Base-by-base conservation (phyloP, 1,140 invertebrate genomes). In the Brachionus sp. region DNA sequence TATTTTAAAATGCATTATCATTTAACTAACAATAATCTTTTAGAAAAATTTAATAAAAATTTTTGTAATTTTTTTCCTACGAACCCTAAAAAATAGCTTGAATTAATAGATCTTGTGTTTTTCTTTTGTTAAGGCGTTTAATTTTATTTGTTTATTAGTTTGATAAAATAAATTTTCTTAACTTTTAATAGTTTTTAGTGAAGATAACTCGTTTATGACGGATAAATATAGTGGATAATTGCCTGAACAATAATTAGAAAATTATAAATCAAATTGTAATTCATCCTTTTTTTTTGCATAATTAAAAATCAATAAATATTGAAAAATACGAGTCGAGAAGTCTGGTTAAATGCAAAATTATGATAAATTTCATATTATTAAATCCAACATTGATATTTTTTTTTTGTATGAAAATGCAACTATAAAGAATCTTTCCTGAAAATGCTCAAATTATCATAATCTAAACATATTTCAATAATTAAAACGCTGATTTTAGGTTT, bases 281-380 rank as follows among this genome's bases (percentile, higher is more conserved):
- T 66, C 33, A 33, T 33, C 19, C 23, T 57, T 57, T 6, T 57
- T 19, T 16, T 70, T 70, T 37, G 66, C 66, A 70, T 70, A 70
- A 70, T 70, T 70, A 7, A 44, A 70, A 70, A 70, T 70, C 66
- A 70, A 70, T 70, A 70, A 70, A 39, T 70, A 16, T 37, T 39
- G 4, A 64, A 2, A 23, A 25, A 42, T 19, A 25, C 9, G 50
- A 57, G 50, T 7, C 16, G 7, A 23, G 19, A 57, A 57, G 50
- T 16, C 50, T n/a, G 16, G 9, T 57, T 57, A 57, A 57, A 57
- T 57, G 50, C 50, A 25, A 57, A 57, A 57, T 57, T 57, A 57
- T 57, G 50, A 57, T 57, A 57, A 57, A 53, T 19, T 16, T 7
- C n/a, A 57, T 19, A 25, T 19, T 19, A 57, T 57, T 57, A 57